Percentiles rank a stretch among this genome's conserved stretches.
These are phyloP conservation scores for Chaetodon auriga DNA, from an alignment of 2,113 vertebrate genomes.

Conservation along the genomic window DNA sequence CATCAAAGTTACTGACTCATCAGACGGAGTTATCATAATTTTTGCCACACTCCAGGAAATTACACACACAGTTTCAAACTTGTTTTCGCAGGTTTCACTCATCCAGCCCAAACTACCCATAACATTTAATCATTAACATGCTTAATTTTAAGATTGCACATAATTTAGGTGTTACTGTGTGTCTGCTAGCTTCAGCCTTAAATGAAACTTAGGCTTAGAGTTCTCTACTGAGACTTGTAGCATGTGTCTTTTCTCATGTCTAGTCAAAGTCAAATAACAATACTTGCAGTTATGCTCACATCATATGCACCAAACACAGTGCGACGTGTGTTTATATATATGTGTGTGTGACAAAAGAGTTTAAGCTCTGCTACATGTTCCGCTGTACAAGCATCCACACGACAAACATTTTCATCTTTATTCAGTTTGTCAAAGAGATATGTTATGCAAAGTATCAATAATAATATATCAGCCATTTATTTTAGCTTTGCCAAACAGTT, in stretches of 20 bases:
- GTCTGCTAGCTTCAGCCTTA: slow-evolving; percentile 7
- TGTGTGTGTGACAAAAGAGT: background rate
- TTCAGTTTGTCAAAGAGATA: background rate
- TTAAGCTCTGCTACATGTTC: background rate
- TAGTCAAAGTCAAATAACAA: background rate
- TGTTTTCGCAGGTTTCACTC: slow-evolving; percentile 71
- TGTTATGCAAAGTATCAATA: too few species aligned
- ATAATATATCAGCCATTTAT: background rate
- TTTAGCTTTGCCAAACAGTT: background rate
- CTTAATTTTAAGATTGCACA: slow-evolving; percentile 25
- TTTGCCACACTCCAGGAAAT: slow-evolving; percentile 38
- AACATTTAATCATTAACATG: slow-evolving; percentile 39
- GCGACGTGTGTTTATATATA: background rate
- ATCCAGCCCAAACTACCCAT: slow-evolving; percentile 21
- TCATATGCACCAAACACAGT: background rate
- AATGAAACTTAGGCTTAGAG: slow-evolving; percentile 1
- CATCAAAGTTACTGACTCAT: slow-evolving; percentile 49
- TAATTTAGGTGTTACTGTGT: background rate
- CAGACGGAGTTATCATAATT: slow-evolving; percentile 42
- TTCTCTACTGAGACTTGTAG: background rate
- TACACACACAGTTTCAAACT: slow-evolving; percentile 54
- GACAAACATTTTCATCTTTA: background rate
- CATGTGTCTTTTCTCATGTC: background rate
- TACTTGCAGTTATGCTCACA: too few species aligned
- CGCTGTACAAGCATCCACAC: background rate